Evolutionary conservation across 2,113 vertebrate genomes (phyloP).

Genomic region (Cervus canadensis): DNA sequence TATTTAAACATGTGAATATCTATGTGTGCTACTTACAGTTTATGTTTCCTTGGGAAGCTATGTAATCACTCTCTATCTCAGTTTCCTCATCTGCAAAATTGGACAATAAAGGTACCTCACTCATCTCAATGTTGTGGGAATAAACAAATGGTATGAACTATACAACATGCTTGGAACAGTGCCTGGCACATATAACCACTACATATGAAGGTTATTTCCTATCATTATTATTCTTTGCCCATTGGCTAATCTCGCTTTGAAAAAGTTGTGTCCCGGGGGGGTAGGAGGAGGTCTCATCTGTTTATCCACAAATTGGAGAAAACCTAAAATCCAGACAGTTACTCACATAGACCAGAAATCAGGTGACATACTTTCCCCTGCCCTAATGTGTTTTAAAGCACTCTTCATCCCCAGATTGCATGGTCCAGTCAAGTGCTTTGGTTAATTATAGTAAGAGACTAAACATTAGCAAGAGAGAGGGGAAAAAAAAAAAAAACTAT

Average conservation of each 20-base stretch:
- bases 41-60: not conserved
- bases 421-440: not conserved
- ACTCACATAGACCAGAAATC: not conserved
- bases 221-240: not conserved
- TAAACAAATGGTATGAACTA: not conserved
- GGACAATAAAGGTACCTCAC: not conserved
- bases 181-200: not conserved
- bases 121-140: not conserved
- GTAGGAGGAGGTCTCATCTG: not conserved
- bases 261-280: not conserved
- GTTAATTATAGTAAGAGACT: not conserved
- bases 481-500: not conserved
- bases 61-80: not conserved
- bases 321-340: not conserved
- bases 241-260: not conserved
- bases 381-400: not conserved
- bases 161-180: not conserved
- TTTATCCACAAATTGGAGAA: not conserved
- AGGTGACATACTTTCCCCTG: not conserved
- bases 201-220: not conserved
- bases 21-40: not conserved
- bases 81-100: not conserved
- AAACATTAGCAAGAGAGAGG: not conserved
- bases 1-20: not conserved
- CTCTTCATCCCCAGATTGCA: not conserved